Base-by-base conservation (phyloP, 2,113 vertebrate genomes). In the Otolemur garnettii region DNA sequence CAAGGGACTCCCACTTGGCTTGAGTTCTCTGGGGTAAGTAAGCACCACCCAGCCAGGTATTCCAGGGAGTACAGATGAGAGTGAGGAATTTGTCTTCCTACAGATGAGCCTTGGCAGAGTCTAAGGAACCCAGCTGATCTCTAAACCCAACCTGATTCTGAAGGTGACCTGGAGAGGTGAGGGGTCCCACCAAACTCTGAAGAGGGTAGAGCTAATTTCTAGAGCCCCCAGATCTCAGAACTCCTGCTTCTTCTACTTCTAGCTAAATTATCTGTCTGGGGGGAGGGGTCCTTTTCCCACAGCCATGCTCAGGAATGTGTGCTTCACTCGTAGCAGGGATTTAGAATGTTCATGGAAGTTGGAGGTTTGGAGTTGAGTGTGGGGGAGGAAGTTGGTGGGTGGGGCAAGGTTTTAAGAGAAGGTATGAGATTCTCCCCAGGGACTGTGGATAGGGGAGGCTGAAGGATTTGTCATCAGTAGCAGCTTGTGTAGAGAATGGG, bases 271-370 rank as follows among this genome's bases (percentile, higher is more conserved):
- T 42, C n/a, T 22, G 21, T 50, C 3, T 53, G 15, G 35, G n/a
- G 45, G 10, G 45, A 50, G 22, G 77, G 26, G 10, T 10, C 14
- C 55, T 9, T 66, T 66, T 71, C 30, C 30, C 28, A 22, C 14
- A 9, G 26, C 55, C 81, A 69, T 22, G 38, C 50, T 69, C 68
- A 35, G 50, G 45, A 38, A n/a, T 11, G 11, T 26, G 26, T 50
- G 50, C 59, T 35, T 33, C 0, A 2, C 33, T 14, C 0, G 0
- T 2, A 50, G 75, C 45, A 59, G 64, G 77, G n/a, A 12, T 38
- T 35, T 38, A 72, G 71, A 57, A 30, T 24, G 22, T 22, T 45
- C 11, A 0, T 5, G 35, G 74, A 57, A 62, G 55, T 17, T 26
- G 42, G 24, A 57, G 7, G 6, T 12, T 62, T 69, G 42, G 24